phyloP scores from a whole-genome alignment of 2,888 invertebrate species.

The Tetragonisca angustula region DNA sequence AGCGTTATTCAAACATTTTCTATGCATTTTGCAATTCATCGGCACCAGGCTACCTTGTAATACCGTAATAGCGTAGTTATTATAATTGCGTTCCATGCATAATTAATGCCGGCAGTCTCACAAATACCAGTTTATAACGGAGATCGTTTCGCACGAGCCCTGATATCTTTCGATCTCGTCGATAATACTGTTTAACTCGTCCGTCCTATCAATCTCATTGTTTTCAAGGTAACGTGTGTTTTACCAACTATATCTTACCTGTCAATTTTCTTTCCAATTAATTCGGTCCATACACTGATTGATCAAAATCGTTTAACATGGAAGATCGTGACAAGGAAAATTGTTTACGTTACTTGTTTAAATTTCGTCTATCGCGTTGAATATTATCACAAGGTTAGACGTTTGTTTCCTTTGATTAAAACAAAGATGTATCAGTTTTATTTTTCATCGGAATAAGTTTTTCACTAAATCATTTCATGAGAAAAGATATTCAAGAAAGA shows the following conservation, averaged over 20 bases:
- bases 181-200: constrained; percentile 16
- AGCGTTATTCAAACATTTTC: constrained; percentile 6
- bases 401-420: too few relatives aligned
- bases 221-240: constrained; percentile 48
- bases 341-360: too few relatives aligned
- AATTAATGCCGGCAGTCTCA: constrained; percentile 47
- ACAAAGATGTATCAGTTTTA: not conserved
- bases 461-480: not conserved
- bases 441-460: not conserved
- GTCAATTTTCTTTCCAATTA: constrained; percentile 24
- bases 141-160: constrained; percentile 30
- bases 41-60: constrained; percentile 6
- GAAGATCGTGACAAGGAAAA: too few relatives aligned
- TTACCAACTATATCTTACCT: constrained; percentile 23
- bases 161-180: constrained; percentile 5
- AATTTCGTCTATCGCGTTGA: too few relatives aligned
- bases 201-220: constrained; percentile 30
- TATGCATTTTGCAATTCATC: constrained; percentile 19
- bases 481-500: not conserved
- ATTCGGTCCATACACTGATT: not conserved
- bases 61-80: constrained; percentile 41
- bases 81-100: constrained; percentile 56
- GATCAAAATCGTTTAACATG: not conserved
- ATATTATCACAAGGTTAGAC: not conserved
- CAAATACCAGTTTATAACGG: constrained; percentile 53